A percentile compares a stretch with the other conserved stretches of the same genome.
Evolutionary conservation across 2,888 invertebrate species (phyloP).

Genomic region (Mesorhabditis sp.): DNA sequence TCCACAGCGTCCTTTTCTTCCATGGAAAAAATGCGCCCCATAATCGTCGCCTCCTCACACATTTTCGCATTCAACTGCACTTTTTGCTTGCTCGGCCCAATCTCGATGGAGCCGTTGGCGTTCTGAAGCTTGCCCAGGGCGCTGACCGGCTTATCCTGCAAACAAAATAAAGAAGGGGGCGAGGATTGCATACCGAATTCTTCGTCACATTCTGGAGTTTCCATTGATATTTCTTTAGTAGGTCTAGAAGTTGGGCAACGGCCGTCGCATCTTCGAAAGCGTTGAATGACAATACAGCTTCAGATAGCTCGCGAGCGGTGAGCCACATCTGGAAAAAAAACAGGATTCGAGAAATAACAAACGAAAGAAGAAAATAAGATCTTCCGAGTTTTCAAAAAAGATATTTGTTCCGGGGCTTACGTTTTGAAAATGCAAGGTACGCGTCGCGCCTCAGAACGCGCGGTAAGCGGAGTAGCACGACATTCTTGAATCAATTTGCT

Average conservation of each 20-base stretch:
- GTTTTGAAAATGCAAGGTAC: too few relatives aligned
- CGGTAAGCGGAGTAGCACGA: too few relatives aligned
- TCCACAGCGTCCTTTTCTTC: slow-evolving; percentile 36
- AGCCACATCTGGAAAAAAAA: slow-evolving; percentile 20
- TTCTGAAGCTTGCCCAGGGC: not conserved
- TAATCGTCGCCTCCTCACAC: slow-evolving; percentile 24
- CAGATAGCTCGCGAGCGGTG: slow-evolving; percentile 20
- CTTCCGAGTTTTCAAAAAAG: too few relatives aligned
- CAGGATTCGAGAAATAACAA: not conserved
- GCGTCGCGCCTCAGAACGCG: too few relatives aligned
- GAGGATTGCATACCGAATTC: slow-evolving; percentile 18
- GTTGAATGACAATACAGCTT: slow-evolving; percentile 13
- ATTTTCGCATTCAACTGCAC: slow-evolving; percentile 18
- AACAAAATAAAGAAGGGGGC: not conserved
- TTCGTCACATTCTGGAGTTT: slow-evolving; percentile 16
- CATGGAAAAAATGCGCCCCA: slow-evolving; percentile 33
- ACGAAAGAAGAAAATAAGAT: not conserved
- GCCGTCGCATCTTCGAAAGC: slow-evolving; percentile 17
- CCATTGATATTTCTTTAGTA: slow-evolving; percentile 16
- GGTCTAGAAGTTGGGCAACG: slow-evolving; percentile 4
- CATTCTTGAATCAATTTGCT: not conserved
- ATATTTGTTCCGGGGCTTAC: too few relatives aligned
- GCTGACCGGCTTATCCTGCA: not conserved
- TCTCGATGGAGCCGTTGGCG: not conserved
- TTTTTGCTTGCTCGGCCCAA: not conserved